phyloP scores from a whole-genome alignment of 2,797 vertebrate species.

The Psittacula echo region DNA sequence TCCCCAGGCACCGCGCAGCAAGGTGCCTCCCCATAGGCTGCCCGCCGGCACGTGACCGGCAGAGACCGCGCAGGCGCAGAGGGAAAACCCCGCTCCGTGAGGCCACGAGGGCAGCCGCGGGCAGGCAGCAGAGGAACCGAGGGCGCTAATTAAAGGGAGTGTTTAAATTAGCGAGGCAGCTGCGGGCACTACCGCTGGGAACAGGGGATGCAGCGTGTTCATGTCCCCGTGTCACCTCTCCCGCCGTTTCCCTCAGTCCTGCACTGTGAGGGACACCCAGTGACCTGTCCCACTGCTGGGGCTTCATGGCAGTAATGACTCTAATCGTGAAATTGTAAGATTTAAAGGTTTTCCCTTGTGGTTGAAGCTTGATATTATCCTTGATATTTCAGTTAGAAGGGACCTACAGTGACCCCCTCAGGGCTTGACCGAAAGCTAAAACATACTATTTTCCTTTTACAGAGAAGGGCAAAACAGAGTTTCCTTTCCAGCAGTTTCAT shows the following conservation, averaged over 20 bases:
- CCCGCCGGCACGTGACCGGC: fast-evolving
- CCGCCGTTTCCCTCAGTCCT: not conserved
- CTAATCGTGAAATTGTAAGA: fast-evolving
- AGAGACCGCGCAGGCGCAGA: fast-evolving
- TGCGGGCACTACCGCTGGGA: fast-evolving
- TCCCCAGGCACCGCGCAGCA: not conserved
- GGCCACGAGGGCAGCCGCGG: not conserved
- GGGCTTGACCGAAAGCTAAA: not conserved
- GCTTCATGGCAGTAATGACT: fast-evolving
- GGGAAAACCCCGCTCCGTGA: fast-evolving
- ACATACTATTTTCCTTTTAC: not conserved
- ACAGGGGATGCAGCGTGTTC: fast-evolving
- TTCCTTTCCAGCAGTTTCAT: not conserved
- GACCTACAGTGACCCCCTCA: fast-evolving
- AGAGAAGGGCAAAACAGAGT: not conserved
- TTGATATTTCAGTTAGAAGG: not conserved
- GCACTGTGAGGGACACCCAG: fast-evolving
- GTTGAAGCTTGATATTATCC: not conserved
- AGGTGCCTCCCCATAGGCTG: not conserved
- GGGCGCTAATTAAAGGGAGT: not conserved
- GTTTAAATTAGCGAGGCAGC: fast-evolving
- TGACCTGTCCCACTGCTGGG: fast-evolving
- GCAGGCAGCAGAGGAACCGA: fast-evolving
- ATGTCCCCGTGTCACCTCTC: no score
- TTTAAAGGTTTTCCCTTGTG: not conserved